A percentile compares a stretch with the other conserved stretches of the same genome.
Conservation (phyloP, 2,113 vertebrate genomes). For the Hyla sarda region DNA sequence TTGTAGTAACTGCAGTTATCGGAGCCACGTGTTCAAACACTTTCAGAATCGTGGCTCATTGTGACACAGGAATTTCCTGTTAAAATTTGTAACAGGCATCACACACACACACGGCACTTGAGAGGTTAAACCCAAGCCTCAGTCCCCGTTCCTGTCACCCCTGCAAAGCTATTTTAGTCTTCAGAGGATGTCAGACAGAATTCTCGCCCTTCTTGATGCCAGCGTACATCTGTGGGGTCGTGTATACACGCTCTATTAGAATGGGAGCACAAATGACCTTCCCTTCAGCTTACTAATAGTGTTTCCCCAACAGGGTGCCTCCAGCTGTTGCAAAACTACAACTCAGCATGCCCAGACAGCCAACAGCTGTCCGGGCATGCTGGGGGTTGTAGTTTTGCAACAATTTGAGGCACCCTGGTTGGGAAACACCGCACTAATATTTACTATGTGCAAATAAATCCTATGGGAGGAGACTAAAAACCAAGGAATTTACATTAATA, state of each 20-base stretch:
- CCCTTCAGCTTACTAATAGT: background rate
- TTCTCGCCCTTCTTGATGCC: background rate
- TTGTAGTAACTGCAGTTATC: too few species aligned
- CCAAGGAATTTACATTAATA: too few species aligned
- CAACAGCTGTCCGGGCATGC: too few species aligned
- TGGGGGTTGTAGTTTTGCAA: too few species aligned
- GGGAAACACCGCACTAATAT: too few species aligned
- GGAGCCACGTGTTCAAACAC: background rate
- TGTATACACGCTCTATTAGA: background rate
- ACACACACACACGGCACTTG: background rate
- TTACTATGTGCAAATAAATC: too few species aligned
- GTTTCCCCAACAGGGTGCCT: too few species aligned
- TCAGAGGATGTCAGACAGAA: slow-evolving; percentile 11
- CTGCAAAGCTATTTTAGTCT: background rate
- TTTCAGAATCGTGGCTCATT: background rate
- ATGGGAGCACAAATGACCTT: too few species aligned
- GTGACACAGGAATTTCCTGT: background rate
- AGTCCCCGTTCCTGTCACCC: background rate
- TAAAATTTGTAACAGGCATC: background rate
- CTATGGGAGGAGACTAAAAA: too few species aligned
- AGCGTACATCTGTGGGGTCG: background rate
- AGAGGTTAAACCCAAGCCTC: background rate
- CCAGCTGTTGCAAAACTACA: too few species aligned
- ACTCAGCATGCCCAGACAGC: too few species aligned
- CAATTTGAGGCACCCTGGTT: too few species aligned